phyloP scores from a whole-genome alignment of 1,140 invertebrate genomes.

The Cyclina sinensis region DNA sequence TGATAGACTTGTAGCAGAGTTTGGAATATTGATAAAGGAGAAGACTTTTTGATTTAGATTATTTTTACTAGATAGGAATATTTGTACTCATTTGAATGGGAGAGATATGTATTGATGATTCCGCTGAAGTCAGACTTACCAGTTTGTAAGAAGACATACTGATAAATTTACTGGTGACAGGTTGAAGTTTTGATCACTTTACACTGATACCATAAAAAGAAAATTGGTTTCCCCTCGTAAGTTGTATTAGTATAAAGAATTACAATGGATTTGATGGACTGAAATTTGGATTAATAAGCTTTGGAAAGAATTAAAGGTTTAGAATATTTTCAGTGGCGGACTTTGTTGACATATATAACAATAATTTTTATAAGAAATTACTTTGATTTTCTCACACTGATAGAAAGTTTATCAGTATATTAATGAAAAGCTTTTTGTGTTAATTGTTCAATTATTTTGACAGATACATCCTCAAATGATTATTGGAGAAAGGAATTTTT shows the following conservation, averaged over 20 bases:
- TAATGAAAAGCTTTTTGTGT: neutral
- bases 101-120: neutral
- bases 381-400: too few species aligned
- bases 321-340: neutral
- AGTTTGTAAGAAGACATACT: neutral
- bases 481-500: conserved; percentile 11
- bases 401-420: neutral
- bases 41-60: neutral
- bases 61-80: neutral
- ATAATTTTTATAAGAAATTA: too few species aligned
- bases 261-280: neutral
- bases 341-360: neutral
- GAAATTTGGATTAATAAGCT: neutral
- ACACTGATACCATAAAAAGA: neutral
- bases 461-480: neutral
- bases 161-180: neutral
- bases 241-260: neutral
- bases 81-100: neutral
- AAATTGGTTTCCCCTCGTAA: conserved; percentile 9
- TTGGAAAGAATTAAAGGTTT: neutral
- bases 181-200: neutral
- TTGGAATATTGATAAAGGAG: neutral
- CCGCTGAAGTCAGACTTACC: too few species aligned
- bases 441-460: conserved; percentile 6
- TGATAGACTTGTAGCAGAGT: neutral